Conservation (phyloP, 2,113 vertebrate species). For the Microtus ochrogaster region DNA sequence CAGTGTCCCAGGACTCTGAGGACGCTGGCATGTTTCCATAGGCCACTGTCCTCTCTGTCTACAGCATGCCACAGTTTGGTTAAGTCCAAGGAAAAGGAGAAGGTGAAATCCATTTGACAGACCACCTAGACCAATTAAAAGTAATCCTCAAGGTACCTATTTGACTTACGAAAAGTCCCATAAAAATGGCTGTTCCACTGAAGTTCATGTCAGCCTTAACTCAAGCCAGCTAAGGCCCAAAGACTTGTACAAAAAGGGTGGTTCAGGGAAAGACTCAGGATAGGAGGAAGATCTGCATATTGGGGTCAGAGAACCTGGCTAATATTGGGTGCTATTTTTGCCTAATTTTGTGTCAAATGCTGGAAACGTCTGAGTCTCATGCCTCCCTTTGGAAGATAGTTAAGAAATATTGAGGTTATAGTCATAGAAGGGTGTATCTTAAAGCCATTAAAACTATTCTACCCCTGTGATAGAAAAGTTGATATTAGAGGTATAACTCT, state of each 20-base stretch:
- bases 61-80: background rate
- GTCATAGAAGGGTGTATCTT: background rate
- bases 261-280: background rate
- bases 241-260: background rate
- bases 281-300: background rate
- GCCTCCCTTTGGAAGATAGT: background rate
- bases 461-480: slow-evolving; percentile 19
- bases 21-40: background rate
- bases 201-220: background rate
- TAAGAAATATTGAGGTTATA: background rate
- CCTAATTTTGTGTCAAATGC: background rate
- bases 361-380: background rate
- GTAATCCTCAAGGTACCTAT: slow-evolving; percentile 46
- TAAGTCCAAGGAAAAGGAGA: slow-evolving; percentile 48
- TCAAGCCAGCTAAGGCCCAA: slow-evolving; percentile 1
- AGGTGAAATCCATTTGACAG: slow-evolving; percentile 45
- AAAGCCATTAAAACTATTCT: slow-evolving; percentile 16
- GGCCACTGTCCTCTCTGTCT: background rate
- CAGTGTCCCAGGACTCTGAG: background rate
- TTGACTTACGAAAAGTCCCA: slow-evolving; percentile 51
- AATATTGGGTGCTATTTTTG: background rate
- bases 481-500: background rate
- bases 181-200: slow-evolving; percentile 32
- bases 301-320: slow-evolving; percentile 13
- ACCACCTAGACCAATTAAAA: slow-evolving; percentile 52